phyloP scores from a whole-genome alignment of 2,113 vertebrate genomes.

The Leptobrachium leishanense region DNA sequence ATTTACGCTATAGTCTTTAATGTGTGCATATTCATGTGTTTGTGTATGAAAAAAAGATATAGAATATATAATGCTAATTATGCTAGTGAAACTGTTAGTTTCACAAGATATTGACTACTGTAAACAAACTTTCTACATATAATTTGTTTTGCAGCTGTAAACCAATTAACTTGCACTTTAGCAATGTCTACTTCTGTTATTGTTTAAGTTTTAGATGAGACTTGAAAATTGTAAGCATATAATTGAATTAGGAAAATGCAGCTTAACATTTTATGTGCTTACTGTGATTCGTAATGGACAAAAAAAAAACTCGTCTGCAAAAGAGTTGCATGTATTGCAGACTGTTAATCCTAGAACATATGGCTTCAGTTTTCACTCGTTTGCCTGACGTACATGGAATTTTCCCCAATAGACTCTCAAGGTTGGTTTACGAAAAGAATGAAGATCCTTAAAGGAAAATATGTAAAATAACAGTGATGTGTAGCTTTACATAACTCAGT shows the following conservation, averaged over 20 bases:
- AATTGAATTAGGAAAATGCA: conserved; percentile 50
- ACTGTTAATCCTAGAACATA: conserved; percentile 48
- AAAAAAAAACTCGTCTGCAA: conserved; percentile 43
- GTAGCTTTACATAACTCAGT: no score
- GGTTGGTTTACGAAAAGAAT: conserved; percentile 2
- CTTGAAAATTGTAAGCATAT: conserved; percentile 40
- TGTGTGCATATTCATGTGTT: no score
- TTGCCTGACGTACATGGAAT: conserved; percentile 31
- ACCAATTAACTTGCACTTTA: background rate
- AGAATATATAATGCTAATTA: no score
- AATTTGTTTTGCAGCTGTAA: conserved; percentile 6
- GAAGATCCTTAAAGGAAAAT: no score
- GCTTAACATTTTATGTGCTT: conserved; percentile 48
- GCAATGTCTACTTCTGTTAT: conserved; percentile 23
- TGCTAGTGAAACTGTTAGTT: no score
- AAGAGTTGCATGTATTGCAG: conserved; percentile 48
- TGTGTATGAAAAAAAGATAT: no score
- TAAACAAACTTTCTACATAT: background rate
- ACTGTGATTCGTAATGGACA: conserved; percentile 46
- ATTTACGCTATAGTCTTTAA: no score
- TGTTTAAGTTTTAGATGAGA: conserved; percentile 23
- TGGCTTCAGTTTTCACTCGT: conserved; percentile 47
- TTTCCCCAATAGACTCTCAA: conserved; percentile 37
- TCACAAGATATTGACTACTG: background rate
- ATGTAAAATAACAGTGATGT: no score